Evolutionary conservation across 92 coral and sea anemone species (phyloP), one percentile per base, ranked within the genome.

Genomic region (Actinostola sp.): DNA sequence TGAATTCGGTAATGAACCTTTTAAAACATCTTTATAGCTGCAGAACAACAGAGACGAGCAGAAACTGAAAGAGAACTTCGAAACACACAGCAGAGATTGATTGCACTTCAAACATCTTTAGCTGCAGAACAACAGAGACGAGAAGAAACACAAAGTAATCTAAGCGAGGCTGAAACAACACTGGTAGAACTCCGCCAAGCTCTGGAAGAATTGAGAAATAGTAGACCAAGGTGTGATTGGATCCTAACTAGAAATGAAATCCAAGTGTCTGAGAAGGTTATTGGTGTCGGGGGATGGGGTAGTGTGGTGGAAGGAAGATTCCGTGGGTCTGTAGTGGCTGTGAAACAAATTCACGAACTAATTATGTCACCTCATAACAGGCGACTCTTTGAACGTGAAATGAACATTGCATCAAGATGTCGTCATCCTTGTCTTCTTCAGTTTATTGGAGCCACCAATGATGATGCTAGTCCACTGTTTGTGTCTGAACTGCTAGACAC

Each of bases 281-380:
- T 88, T 16, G 92, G 97, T 26, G 80, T 58, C 23, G 97, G 93
- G 45, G 91, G 57, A 25, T 92, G 91, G 93, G 93, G 91, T 13
- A 63, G 71, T 31, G 93, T 92, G 31, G 17, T 61, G 36, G 83
- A 81, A 48, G 97, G 86, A 19, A 73, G 27, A 60, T 88, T 88
- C 34, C 82, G 93, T 56, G 88, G 90, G 16, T 73, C 72, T 25
- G 54, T 61, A 41, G 93, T 92, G 0, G 97, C 97, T 42, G 93
- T 89, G 12, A 92, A 85, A 56, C 84, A 85, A 55, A 82, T 89
- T 61, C 93, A 92, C 23, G 84, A 17, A 2, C 48, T 19, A 10
- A 49, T 32, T 44, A 1, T 49, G 32, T 51, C 73, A 2, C 27
- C 33, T 52, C 79, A 82, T 31, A 79, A 92, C 58, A 55, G 89